Percentiles rank a stretch among this genome's conserved stretches.
These are phyloP conservation scores for Allacma fusca DNA, from an alignment of 2,888 invertebrate genomes.

Conservation along the genomic window DNA sequence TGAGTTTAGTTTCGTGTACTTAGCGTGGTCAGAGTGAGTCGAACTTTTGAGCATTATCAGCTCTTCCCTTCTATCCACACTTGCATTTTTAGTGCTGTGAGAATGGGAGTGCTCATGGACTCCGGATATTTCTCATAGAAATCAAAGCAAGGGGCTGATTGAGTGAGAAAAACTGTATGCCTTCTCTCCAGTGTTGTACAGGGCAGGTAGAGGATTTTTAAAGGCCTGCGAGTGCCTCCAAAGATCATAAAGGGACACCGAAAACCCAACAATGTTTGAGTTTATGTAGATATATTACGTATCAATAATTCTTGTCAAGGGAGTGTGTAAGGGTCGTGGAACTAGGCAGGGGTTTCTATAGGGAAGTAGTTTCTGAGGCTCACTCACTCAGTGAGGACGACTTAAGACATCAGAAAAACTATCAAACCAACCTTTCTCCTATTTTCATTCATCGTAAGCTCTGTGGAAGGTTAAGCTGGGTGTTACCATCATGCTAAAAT, in stretches of 20 bases:
- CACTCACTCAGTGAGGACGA: too few relatives aligned
- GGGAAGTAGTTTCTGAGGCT: not conserved
- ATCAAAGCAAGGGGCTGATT: not conserved
- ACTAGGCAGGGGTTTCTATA: not conserved
- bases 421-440: conserved; percentile 24
- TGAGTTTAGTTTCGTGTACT: too few relatives aligned
- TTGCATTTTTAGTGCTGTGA: not conserved
- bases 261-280: not conserved
- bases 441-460: conserved; percentile 39
- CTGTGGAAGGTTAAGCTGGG: conserved; percentile 22
- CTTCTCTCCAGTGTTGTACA: not conserved
- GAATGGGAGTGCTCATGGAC: not conserved
- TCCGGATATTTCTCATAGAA: conserved; percentile 11
- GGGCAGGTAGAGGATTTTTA: conserved; percentile 29
- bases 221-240: not conserved
- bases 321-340: conserved; percentile 4
- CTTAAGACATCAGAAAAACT: conserved; percentile 33
- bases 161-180: not conserved
- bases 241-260: conserved; percentile 16
- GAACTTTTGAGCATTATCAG: too few relatives aligned
- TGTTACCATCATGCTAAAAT: conserved; percentile 7
- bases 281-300: conserved; percentile 4
- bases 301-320: conserved; percentile 15
- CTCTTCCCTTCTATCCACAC: too few relatives aligned
- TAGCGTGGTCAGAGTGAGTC: too few relatives aligned